Conservation (phyloP, 64 coral and sea anemone species). For the Actinia equina region DNA sequence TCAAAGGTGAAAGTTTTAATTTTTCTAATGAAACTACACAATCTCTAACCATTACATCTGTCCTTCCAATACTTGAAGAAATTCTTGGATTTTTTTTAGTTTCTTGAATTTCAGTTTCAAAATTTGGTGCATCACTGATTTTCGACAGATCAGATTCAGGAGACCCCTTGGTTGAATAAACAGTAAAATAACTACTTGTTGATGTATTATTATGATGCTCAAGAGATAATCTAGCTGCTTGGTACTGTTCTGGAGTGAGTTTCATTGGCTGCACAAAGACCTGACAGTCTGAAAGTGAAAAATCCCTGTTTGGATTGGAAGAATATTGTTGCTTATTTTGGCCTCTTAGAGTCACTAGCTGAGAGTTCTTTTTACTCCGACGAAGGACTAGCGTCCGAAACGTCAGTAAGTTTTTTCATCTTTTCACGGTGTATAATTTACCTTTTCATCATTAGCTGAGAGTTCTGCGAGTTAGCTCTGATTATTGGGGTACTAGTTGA, state of each 20-base stretch:
- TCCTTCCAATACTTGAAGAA: not conserved
- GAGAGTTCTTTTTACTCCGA: too few relatives aligned
- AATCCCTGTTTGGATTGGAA: not conserved
- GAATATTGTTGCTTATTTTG: not conserved
- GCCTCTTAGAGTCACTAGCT: not conserved
- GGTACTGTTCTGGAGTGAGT: not conserved
- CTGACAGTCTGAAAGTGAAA: slow-evolving; percentile 10
- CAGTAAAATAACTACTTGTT: not conserved
- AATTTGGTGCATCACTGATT: not conserved
- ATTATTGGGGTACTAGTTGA: slow-evolving; percentile 19
- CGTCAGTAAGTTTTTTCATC: too few relatives aligned
- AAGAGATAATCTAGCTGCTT: not conserved
- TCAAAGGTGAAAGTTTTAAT: slow-evolving; percentile 53
- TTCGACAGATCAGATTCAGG: not conserved
- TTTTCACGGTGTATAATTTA: too few relatives aligned
- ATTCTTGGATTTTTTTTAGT: not conserved
- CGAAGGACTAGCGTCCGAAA: too few relatives aligned
- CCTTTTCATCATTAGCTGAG: slow-evolving; percentile 5
- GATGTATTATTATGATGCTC: not conserved
- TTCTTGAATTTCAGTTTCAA: not conserved
- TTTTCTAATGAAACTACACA: slow-evolving; percentile 78
- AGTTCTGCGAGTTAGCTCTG: slow-evolving; percentile 19
- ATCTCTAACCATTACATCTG: slow-evolving; percentile 23
- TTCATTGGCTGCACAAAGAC: slow-evolving; percentile 5
- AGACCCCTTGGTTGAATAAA: not conserved